A percentile compares a stretch with the other conserved stretches of the same genome.
phyloP scores from a whole-genome alignment of 2,888 invertebrate genomes.

The Plebejus melissa region DNA sequence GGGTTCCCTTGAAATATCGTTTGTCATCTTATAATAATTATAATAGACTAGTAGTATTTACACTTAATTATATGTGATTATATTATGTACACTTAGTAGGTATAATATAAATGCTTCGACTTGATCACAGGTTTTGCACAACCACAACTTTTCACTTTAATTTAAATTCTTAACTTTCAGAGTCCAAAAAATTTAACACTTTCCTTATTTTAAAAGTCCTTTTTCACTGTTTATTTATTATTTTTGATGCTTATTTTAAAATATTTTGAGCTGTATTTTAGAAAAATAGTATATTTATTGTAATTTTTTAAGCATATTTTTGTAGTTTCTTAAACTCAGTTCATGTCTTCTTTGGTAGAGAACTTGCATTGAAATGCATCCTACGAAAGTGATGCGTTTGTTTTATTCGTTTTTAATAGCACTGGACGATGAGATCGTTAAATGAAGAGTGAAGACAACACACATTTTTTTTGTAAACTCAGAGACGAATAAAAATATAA shows the following conservation, averaged over 20 bases:
- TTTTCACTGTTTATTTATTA: neutral
- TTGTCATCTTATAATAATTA: conserved; percentile 22
- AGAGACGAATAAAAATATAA: too few species aligned
- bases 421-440: neutral
- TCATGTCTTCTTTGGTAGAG: neutral
- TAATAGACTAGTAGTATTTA: neutral
- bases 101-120: neutral
- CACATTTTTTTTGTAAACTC: neutral
- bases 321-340: neutral
- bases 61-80: conserved; percentile 23
- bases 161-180: neutral
- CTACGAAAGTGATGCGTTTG: neutral
- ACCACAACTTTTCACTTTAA: neutral
- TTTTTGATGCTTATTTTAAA: neutral
- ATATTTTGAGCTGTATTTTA: neutral
- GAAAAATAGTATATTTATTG: neutral
- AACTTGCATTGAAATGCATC: neutral
- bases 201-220: neutral
- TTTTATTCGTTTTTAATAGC: conserved; percentile 17
- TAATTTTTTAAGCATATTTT: neutral
- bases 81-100: conserved; percentile 2
- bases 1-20: conserved; percentile 21
- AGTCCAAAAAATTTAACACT: neutral
- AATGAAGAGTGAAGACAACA: neutral
- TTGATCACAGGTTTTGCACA: conserved; percentile 5